phyloP scores from a whole-genome alignment of 2,888 invertebrate genomes.

The Clostera curtula region DNA sequence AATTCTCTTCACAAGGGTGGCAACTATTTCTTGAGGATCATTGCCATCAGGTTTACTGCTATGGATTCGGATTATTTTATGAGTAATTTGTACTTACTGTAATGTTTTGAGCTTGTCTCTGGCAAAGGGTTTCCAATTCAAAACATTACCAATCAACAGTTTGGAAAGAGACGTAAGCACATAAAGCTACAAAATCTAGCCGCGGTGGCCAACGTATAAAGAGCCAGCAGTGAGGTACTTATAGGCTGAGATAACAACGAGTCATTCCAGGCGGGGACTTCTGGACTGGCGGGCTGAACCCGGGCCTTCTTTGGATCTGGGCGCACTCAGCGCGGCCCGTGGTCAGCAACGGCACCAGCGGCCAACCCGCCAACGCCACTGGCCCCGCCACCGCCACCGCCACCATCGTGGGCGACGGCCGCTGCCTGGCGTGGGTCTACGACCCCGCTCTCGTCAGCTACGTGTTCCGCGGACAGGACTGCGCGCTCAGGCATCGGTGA shows the following conservation, averaged over 20 bases:
- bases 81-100: no score
- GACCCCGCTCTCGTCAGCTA: constrained; percentile 77
- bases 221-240: no score
- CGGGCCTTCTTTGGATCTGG: constrained; percentile 92
- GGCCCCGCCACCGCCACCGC: constrained; percentile 4
- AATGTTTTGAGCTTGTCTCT: no score
- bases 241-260: background rate
- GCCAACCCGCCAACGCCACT: constrained; percentile 20
- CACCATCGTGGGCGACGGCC: constrained; percentile 75
- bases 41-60: no score
- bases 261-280: constrained; percentile 77
- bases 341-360: constrained; percentile 50
- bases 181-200: no score
- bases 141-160: no score
- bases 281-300: constrained; percentile 91
- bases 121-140: no score
- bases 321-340: constrained; percentile 87
- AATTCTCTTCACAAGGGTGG: no score
- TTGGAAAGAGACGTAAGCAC: no score
- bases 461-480: constrained; percentile 83
- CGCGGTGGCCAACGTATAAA: no score
- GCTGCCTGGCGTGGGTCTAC: constrained; percentile 82
- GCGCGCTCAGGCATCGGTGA: constrained; percentile 77
- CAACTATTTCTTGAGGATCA: no score
- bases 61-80: no score